Conservation (phyloP, 1,140 invertebrate species). For the Cotesia vestalis region DNA sequence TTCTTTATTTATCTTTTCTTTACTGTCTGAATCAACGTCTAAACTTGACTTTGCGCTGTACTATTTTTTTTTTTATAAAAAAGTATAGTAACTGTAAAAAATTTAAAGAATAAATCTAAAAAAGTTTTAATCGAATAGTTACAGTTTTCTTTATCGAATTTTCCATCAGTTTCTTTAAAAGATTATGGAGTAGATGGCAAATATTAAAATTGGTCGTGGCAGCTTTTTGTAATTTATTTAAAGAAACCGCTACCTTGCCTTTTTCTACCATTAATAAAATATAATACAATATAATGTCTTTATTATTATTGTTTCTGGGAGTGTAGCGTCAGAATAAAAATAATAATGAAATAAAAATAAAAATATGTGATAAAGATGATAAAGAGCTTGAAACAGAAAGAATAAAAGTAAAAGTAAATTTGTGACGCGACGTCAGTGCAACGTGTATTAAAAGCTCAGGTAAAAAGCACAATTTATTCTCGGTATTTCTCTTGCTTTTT, state of each 20-base stretch:
- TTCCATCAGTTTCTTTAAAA: too few species aligned
- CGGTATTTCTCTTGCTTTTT: conserved; percentile 24
- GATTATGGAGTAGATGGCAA: too few species aligned
- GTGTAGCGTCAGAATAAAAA: neutral
- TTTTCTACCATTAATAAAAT: too few species aligned
- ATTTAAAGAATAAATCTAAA: too few species aligned
- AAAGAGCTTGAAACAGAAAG: neutral
- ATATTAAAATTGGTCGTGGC: neutral
- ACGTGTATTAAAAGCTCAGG: conserved; percentile 11
- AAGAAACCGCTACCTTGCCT: too few species aligned
- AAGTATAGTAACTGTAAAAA: too few species aligned
- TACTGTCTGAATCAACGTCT: too few species aligned
- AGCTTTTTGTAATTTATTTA: neutral
- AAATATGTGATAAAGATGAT: neutral
- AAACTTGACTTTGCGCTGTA: too few species aligned
- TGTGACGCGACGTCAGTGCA: neutral
- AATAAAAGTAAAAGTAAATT: neutral
- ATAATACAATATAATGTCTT: neutral
- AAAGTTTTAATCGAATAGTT: too few species aligned
- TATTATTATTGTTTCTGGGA: neutral
- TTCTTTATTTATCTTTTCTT: too few species aligned
- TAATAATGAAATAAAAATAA: neutral
- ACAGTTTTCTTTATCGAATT: too few species aligned
- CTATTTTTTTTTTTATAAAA: too few species aligned
- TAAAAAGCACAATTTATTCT: conserved; percentile 27